Evolutionary conservation across 2,797 vertebrate species (phyloP).

Genomic region (Malacoraja senta): DNA sequence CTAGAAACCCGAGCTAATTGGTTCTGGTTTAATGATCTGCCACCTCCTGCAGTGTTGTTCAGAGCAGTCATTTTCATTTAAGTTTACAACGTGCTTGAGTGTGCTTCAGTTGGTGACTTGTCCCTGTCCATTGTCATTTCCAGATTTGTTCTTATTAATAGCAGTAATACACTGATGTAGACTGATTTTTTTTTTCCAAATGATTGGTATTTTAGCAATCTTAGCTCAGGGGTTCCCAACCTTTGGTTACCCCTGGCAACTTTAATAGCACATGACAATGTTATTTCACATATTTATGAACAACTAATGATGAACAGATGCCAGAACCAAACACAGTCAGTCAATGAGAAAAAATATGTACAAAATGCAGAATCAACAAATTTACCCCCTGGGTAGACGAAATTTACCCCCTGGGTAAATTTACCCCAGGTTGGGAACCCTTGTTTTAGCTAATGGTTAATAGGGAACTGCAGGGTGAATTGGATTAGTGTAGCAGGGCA

Average conservation of each 20-base stretch:
- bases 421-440: no score
- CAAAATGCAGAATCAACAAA: no score
- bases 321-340: no score
- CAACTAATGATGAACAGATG: no score
- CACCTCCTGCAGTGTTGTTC: neutral
- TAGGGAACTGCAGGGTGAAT: no score
- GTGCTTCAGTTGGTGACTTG: neutral
- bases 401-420: no score
- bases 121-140: neutral
- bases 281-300: no score
- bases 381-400: no score
- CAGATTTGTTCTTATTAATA: neutral
- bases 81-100: neutral
- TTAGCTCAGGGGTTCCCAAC: neutral
- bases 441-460: neutral
- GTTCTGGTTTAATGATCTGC: slow-evolving; percentile 3
- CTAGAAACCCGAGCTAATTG: slow-evolving; percentile 10
- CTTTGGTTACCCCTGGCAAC: no score
- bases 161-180: neutral
- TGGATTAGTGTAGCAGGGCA: no score
- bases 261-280: no score
- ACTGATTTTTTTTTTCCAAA: neutral
- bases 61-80: slow-evolving; percentile 9
- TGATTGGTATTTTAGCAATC: neutral
- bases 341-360: no score